A percentile compares a stretch with the other conserved stretches of the same genome.
phyloP scores from a whole-genome alignment of 2,888 invertebrate genomes.

The Agrilus cyanescens region DNA sequence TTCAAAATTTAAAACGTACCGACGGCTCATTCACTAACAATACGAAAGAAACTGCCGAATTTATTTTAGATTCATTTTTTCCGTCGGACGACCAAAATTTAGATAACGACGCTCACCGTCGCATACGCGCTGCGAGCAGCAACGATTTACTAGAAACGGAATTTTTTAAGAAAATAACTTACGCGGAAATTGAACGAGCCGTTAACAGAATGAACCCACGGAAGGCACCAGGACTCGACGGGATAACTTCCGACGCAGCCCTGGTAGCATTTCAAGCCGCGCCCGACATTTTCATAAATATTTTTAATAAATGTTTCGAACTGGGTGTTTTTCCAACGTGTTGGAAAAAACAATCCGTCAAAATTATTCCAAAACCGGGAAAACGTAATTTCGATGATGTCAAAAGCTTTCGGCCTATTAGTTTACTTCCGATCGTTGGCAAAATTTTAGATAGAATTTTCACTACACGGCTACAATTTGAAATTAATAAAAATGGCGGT shows the following conservation, averaged over 20 bases:
- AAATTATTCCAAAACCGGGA: slow-evolving; percentile 4
- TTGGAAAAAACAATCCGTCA: slow-evolving; percentile 6
- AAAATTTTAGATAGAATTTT: too few relatives aligned
- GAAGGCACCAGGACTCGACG: slow-evolving; percentile 7
- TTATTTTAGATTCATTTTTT: slow-evolving; percentile 3
- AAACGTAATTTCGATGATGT: slow-evolving; percentile 2
- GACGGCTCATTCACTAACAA: slow-evolving; percentile 1
- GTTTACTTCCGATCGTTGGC: slow-evolving; percentile 6
- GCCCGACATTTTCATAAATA: not conserved
- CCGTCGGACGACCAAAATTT: slow-evolving; percentile 1
- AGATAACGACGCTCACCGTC: not conserved
- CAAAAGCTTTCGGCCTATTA: slow-evolving; percentile 3
- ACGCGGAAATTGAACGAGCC: slow-evolving; percentile 2
- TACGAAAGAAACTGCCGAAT: slow-evolving; percentile 2
- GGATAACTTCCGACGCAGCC: slow-evolving; percentile 7
- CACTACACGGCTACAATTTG: too few relatives aligned
- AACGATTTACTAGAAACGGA: not conserved
- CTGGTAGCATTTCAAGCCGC: not conserved
- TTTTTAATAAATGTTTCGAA: slow-evolving; percentile 6
- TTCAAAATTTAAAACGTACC: not conserved
- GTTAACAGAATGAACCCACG: not conserved
- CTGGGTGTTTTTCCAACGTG: slow-evolving; percentile 3
- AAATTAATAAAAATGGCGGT: too few relatives aligned
- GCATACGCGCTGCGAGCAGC: not conserved
- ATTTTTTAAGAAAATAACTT: not conserved